Percentiles rank a stretch among this genome's conserved stretches.
Conservation (phyloP, 30 jellyfish, hydroid and myxozoan species). For the Hydractinia echinata region DNA sequence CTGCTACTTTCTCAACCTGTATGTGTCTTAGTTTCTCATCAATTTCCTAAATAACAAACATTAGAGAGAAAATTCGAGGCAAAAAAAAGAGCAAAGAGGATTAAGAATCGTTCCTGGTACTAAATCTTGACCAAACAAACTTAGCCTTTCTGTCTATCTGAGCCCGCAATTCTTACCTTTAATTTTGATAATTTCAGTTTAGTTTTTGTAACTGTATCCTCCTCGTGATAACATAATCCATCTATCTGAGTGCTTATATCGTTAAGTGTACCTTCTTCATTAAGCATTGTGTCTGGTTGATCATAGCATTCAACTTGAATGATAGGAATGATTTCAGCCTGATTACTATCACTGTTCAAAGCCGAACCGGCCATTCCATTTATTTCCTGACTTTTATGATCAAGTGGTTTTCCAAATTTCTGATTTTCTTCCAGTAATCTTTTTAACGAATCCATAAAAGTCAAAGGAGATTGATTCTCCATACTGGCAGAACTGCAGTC, state of each 20-base stretch:
- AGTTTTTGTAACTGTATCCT: background rate
- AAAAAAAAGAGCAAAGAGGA: too few species aligned
- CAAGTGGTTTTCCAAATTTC: background rate
- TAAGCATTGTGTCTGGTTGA: background rate
- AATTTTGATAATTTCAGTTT: background rate
- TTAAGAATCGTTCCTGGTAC: too few species aligned
- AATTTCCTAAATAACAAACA: too few species aligned
- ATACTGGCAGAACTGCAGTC: background rate
- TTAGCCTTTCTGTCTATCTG: too few species aligned
- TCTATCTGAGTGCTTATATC: background rate
- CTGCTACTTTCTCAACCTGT: background rate
- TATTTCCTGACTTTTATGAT: background rate
- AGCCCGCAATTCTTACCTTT: background rate
- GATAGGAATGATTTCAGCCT: background rate
- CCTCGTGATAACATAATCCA: background rate
- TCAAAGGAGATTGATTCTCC: background rate
- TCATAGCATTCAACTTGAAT: conserved; percentile 2
- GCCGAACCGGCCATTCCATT: background rate
- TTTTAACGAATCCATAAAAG: background rate
- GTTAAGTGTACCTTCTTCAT: background rate
- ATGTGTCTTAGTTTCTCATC: too few species aligned
- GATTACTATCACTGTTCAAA: background rate
- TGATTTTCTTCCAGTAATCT: background rate
- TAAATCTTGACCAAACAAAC: too few species aligned
- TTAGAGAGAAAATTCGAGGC: too few species aligned